These are phyloP conservation scores for Galeruca laticollis DNA, from an alignment of 2,888 invertebrate genomes.

Conservation along the genomic window DNA sequence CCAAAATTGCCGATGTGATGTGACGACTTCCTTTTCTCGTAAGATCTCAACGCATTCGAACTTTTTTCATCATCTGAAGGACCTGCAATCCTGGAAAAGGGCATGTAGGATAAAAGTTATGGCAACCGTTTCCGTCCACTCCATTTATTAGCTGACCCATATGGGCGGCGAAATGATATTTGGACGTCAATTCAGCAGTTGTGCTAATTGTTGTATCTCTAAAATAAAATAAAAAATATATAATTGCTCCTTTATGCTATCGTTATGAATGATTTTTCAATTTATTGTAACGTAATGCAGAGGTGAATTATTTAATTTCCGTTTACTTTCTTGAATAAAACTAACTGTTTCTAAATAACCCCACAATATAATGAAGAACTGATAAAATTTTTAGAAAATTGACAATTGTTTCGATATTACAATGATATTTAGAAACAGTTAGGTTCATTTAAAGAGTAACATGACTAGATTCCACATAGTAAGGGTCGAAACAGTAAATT, in stretches of 20 bases:
- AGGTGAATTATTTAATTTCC: not conserved
- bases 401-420: too few species aligned
- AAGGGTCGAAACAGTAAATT: too few species aligned
- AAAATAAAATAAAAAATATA: slow-evolving; percentile 48
- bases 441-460: too few species aligned
- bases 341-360: too few species aligned
- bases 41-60: slow-evolving; percentile 64
- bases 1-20: slow-evolving; percentile 27
- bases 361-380: too few species aligned
- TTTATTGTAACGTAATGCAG: not conserved
- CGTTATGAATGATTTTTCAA: not conserved
- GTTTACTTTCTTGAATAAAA: too few species aligned
- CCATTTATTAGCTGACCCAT: slow-evolving; percentile 77
- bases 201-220: slow-evolving; percentile 75
- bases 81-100: slow-evolving; percentile 74
- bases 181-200: slow-evolving; percentile 74
- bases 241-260: too few species aligned
- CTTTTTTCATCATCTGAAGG: slow-evolving; percentile 74
- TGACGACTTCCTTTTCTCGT: slow-evolving; percentile 29
- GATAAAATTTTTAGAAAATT: too few species aligned
- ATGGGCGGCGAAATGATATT: slow-evolving; percentile 76
- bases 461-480: too few species aligned
- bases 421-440: too few species aligned
- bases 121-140: slow-evolving; percentile 75
- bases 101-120: slow-evolving; percentile 76